Conservation (phyloP, 2,888 invertebrate species). For the Aproaerema taeniolella region DNA sequence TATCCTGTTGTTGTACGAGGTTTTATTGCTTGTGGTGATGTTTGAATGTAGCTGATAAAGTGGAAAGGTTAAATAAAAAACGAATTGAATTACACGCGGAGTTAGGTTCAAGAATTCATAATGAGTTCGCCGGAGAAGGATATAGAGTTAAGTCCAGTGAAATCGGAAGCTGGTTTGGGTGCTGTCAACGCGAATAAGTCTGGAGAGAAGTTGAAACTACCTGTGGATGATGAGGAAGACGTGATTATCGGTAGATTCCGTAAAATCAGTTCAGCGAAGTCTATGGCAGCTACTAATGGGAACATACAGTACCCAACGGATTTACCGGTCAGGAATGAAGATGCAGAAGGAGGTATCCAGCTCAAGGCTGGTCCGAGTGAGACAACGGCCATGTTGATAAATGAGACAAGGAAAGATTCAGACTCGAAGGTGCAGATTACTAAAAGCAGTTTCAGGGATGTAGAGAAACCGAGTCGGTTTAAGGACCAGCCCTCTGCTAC, state of each 20-base stretch:
- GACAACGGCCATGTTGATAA: conserved; percentile 37
- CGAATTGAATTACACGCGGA: no score
- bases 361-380: conserved; percentile 53
- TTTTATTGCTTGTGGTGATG: no score
- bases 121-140: conserved; percentile 61
- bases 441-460: conserved; percentile 80
- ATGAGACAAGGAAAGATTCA: conserved; percentile 23
- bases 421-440: conserved; percentile 46
- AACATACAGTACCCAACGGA: conserved; percentile 65
- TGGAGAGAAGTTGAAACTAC: conserved; percentile 36
- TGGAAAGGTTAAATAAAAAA: no score
- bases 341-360: conserved; percentile 56
- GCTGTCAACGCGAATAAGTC: conserved; percentile 6
- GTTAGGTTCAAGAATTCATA: no score
- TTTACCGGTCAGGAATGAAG: conserved; percentile 42
- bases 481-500: conserved; percentile 79
- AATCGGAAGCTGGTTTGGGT: conserved; percentile 36
- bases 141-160: conserved; percentile 63
- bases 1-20: no score
- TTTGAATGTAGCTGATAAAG: no score
- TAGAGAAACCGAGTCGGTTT: conserved; percentile 79
- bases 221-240: conserved; percentile 60
- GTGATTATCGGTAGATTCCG: conserved; percentile 70
- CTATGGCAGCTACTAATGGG: conserved; percentile 73
- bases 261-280: conserved; percentile 73